These are phyloP conservation scores for Lasioglossum albipes DNA, from an alignment of 1,140 invertebrate genomes.

Conservation along the genomic window DNA sequence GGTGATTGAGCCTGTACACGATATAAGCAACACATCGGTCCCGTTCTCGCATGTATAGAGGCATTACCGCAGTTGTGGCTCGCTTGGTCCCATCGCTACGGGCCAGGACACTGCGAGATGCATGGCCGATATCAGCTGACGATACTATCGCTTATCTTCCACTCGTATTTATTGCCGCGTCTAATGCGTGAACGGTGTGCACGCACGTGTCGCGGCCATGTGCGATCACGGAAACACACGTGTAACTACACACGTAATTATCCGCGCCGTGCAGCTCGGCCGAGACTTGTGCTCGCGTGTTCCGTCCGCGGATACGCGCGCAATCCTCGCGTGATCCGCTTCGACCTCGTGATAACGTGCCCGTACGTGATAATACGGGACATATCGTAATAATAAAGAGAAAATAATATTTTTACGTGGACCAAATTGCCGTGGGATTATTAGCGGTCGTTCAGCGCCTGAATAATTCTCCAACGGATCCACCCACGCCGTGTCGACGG, in stretches of 20 bases:
- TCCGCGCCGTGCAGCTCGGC: conserved; percentile 9
- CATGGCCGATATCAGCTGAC: conserved; percentile 62
- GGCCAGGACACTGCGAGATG: neutral
- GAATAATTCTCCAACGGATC: neutral
- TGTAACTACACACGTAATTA: conserved; percentile 46
- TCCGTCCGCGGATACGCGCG: conserved; percentile 24
- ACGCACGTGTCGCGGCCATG: conserved; percentile 57
- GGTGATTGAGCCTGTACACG: no score
- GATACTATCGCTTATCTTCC: conserved; percentile 63
- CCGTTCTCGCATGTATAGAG: no score
- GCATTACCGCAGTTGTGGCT: no score
- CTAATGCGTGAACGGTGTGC: conserved; percentile 50
- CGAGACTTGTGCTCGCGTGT: no score
- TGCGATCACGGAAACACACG: conserved; percentile 41
- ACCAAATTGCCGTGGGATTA: conserved; percentile 19
- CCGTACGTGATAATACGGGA: conserved; percentile 25
- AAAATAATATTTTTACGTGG: conserved; percentile 16
- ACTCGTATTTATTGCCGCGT: conserved; percentile 53
- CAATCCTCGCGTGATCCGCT: conserved; percentile 46
- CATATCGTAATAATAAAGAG: conserved; percentile 19
- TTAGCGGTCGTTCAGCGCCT: neutral
- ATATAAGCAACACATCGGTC: no score
- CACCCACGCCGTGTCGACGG: no score
- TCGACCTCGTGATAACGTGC: conserved; percentile 33
- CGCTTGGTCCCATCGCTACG: neutral